Evolutionary conservation across 2,888 invertebrate species (phyloP).

Genomic region (Elmis aenea): DNA sequence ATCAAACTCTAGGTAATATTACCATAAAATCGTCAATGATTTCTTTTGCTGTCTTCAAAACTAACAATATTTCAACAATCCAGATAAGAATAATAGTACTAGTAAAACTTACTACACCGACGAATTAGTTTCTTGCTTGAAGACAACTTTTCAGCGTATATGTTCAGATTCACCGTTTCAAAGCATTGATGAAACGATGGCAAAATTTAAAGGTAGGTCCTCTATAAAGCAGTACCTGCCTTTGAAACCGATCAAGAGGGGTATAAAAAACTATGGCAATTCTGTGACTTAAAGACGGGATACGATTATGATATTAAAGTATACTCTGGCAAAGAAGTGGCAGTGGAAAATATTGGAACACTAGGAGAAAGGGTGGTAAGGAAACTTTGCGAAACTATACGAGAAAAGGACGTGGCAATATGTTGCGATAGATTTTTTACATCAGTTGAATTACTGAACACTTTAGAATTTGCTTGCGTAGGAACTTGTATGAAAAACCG

Average conservation of each 20-base stretch:
- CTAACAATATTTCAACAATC: no score
- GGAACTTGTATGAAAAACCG: background rate
- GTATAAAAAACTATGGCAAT: slow-evolving; percentile 18
- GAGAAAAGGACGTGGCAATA: slow-evolving; percentile 10
- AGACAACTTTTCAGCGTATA: no score
- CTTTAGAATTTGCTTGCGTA: background rate
- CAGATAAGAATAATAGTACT: no score
- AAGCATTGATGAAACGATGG: slow-evolving; percentile 5
- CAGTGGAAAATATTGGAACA: slow-evolving; percentile 11
- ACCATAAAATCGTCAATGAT: no score
- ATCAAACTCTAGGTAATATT: no score
- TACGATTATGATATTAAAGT: slow-evolving; percentile 19
- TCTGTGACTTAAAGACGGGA: slow-evolving; percentile 14
- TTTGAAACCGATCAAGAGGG: slow-evolving; percentile 7
- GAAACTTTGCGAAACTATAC: slow-evolving; percentile 19
- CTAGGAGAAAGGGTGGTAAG: slow-evolving; percentile 23
- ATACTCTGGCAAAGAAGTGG: slow-evolving; percentile 14
- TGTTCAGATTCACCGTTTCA: no score
- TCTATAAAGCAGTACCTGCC: slow-evolving; percentile 3
- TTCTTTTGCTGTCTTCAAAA: no score
- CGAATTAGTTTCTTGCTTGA: no score
- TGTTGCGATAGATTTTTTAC: slow-evolving; percentile 19
- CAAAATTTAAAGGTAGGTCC: slow-evolving; percentile 5
- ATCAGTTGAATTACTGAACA: background rate
- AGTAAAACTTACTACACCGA: no score